A percentile compares a stretch with the other conserved stretches of the same genome.
Evolutionary conservation across 2,113 vertebrate species (phyloP).

Genomic region (Rhabdomys dilectus): DNA sequence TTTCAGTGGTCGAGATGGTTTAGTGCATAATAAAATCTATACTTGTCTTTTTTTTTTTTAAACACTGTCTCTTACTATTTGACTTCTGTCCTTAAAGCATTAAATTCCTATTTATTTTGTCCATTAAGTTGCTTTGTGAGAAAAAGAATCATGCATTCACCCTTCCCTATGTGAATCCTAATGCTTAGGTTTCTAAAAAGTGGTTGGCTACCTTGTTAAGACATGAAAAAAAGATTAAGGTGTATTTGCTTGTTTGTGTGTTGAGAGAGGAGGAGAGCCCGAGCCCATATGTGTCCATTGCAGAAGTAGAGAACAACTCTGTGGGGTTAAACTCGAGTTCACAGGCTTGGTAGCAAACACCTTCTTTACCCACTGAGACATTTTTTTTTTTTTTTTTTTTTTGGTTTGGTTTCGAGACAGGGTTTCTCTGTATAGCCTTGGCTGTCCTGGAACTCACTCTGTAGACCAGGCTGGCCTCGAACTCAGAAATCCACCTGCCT

Average conservation of each 20-base stretch:
- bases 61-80: background rate
- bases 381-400: no score
- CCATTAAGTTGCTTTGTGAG: slow-evolving; percentile 38
- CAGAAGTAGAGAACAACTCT: background rate
- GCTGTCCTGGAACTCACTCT: no score
- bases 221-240: background rate
- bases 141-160: slow-evolving; percentile 26
- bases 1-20: background rate
- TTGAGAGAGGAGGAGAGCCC: background rate
- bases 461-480: no score
- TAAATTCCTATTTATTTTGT: slow-evolving; percentile 46
- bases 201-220: background rate
- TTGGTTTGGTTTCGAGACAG: no score
- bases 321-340: background rate
- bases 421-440: no score
- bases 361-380: background rate
- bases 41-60: background rate
- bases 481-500: no score
- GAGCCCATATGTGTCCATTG: background rate
- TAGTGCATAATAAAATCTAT: background rate
- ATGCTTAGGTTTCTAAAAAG: background rate
- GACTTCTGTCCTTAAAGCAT: slow-evolving; percentile 3
- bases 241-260: background rate
- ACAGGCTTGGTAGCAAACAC: background rate
- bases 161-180: background rate